Conservation (phyloP, 2,113 vertebrate species). For the Leucopternis melanops region DNA sequence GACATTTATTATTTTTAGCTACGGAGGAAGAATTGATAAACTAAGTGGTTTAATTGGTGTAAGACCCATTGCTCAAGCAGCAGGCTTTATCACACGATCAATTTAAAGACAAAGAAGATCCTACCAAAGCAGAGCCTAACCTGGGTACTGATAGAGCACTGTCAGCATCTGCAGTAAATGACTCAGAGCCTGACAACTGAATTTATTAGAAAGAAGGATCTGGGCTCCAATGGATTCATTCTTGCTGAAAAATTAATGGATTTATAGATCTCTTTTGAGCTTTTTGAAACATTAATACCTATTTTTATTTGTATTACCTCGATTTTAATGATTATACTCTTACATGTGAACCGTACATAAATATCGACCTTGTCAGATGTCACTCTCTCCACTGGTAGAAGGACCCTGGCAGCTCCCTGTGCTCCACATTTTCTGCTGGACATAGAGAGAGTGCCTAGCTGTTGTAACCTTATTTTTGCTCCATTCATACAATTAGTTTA, state of each 20-base stretch:
- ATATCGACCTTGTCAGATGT: background rate
- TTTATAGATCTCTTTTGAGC: background rate
- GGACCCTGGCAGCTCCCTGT: background rate
- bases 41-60: background rate
- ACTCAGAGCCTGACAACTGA: background rate
- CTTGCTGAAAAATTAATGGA: constrained; percentile 30
- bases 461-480: background rate
- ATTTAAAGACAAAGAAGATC: background rate
- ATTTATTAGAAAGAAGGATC: constrained; percentile 30
- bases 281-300: constrained; percentile 17
- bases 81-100: background rate
- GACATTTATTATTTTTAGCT: background rate
- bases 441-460: background rate
- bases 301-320: constrained; percentile 17
- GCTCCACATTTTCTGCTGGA: background rate
- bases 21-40: background rate
- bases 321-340: background rate
- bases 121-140: background rate
- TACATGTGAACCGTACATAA: background rate
- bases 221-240: background rate
- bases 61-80: background rate
- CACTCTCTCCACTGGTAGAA: background rate
- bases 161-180: background rate
- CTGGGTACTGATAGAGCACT: background rate
- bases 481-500: background rate